A percentile compares a stretch with the other conserved stretches of the same genome.
phyloP scores from a whole-genome alignment of 2,888 invertebrate species.

The Laspeyria flexula region DNA sequence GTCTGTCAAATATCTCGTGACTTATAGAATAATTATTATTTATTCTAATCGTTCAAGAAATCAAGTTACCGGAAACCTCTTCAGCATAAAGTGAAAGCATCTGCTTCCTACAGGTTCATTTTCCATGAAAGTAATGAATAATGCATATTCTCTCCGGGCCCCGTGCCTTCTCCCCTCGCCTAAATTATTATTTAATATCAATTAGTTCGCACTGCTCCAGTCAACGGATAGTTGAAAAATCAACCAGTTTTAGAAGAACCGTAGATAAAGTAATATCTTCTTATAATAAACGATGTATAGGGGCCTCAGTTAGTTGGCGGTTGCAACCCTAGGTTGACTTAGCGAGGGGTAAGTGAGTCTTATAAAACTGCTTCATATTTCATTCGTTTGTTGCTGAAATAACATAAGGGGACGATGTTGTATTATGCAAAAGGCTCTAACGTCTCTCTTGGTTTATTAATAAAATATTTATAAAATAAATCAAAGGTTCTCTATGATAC shows the following conservation, averaged over 20 bases:
- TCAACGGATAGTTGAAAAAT: constrained; percentile 40
- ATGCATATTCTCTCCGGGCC: constrained; percentile 37
- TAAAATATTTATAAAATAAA: background rate
- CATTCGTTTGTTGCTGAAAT: constrained; percentile 48
- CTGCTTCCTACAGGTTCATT: constrained; percentile 44
- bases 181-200: constrained; percentile 70
- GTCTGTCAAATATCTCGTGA: no score
- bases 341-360: constrained; percentile 41
- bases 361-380: constrained; percentile 53
- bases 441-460: constrained; percentile 20
- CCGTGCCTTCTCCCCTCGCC: constrained; percentile 50
- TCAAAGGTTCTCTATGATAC: no score
- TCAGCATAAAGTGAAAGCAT: constrained; percentile 44
- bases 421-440: constrained; percentile 31
- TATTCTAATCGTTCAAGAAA: no score
- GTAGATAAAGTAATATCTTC: constrained; percentile 7
- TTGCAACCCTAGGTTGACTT: constrained; percentile 32
- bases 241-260: constrained; percentile 40
- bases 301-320: constrained; percentile 40
- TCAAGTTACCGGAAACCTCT: no score
- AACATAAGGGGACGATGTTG: constrained; percentile 43
- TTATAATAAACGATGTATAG: background rate
- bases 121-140: constrained; percentile 52
- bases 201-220: constrained; percentile 54
- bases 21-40: no score